These are phyloP conservation scores for Zingel zingel DNA, from an alignment of 2,113 vertebrate species.

Conservation along the genomic window DNA sequence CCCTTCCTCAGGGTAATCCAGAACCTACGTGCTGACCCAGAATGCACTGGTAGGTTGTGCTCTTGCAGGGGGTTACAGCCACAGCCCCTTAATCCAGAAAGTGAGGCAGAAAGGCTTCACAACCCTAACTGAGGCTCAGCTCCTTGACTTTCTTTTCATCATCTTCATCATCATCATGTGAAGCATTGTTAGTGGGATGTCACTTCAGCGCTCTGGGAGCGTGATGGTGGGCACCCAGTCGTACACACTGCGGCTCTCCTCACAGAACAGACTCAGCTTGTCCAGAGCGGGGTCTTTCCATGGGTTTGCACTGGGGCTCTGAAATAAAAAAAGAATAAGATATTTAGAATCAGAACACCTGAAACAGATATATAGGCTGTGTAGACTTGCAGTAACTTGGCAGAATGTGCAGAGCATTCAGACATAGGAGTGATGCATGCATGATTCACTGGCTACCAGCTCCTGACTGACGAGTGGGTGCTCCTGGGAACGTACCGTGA, in stretches of 20 bases:
- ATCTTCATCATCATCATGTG: conserved; percentile 63
- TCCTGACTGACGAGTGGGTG: conserved; percentile 34
- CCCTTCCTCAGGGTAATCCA: conserved; percentile 87
- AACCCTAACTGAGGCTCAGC: conserved; percentile 80
- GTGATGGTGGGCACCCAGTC: conserved; percentile 96
- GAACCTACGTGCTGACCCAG: conserved; percentile 71
- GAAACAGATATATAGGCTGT: background rate
- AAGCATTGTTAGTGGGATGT: conserved; percentile 21
- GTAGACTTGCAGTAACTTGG: conserved; percentile 10
- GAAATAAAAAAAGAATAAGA: conserved; percentile 32
- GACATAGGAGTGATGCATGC: conserved; percentile 46
- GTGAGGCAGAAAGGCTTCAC: conserved; percentile 80
- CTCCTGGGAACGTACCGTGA: conserved; percentile 88
- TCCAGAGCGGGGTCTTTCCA: conserved; percentile 95
- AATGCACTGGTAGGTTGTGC: conserved; percentile 61
- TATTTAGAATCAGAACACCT: conserved; percentile 32
- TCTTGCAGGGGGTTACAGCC: conserved; percentile 57
- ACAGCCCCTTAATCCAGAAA: conserved; percentile 83
- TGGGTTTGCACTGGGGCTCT: conserved; percentile 92
- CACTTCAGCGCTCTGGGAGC: conserved; percentile 91
- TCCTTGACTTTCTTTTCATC: conserved; percentile 76
- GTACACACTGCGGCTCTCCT: conserved; percentile 92
- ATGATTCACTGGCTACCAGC: conserved; percentile 61
- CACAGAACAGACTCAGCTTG: conserved; percentile 92
- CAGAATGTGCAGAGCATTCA: conserved; percentile 10